Percentiles rank a stretch among this genome's conserved stretches.
Conservation (phyloP, 2,113 vertebrate genomes). For the human region DNA sequence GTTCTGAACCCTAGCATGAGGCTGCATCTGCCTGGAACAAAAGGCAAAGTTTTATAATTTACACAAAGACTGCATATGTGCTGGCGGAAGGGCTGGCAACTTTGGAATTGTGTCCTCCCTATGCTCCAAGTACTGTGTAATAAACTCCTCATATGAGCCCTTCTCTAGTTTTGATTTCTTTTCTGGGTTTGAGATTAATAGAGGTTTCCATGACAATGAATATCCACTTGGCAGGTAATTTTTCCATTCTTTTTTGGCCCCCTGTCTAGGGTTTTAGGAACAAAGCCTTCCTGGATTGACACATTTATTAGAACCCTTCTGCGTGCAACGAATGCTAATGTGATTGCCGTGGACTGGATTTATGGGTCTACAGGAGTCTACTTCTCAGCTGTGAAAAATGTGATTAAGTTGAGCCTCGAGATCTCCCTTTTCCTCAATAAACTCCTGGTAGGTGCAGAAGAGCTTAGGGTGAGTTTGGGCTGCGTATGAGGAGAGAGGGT, state of each 20-base stretch:
- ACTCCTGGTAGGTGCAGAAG: conserved; percentile 85
- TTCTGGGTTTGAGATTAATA: neutral
- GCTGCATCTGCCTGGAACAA: neutral
- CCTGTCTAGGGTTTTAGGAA: conserved; percentile 87
- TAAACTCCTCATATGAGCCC: neutral
- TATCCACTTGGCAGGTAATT: neutral
- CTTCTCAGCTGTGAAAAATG: conserved; percentile 90
- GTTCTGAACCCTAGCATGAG: neutral
- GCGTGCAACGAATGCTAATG: conserved; percentile 83
- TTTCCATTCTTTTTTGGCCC: conserved; percentile 43
- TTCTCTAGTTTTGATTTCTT: neutral
- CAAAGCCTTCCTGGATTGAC: conserved; percentile 93
- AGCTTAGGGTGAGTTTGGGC: neutral
- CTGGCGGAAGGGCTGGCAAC: neutral
- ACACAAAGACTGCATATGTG: neutral
- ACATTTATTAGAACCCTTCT: conserved; percentile 87
- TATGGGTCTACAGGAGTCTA: conserved; percentile 90
- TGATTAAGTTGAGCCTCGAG: conserved; percentile 88
- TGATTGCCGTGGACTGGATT: conserved; percentile 95
- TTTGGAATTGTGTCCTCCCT: neutral
- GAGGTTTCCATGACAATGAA: neutral
- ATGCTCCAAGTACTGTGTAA: neutral
- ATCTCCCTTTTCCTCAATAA: conserved; percentile 90
- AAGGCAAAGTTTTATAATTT: neutral
- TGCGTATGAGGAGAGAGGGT: neutral